Base-by-base conservation (phyloP, 1,140 invertebrate genomes). In the Phenacoccus solenopsis region DNA sequence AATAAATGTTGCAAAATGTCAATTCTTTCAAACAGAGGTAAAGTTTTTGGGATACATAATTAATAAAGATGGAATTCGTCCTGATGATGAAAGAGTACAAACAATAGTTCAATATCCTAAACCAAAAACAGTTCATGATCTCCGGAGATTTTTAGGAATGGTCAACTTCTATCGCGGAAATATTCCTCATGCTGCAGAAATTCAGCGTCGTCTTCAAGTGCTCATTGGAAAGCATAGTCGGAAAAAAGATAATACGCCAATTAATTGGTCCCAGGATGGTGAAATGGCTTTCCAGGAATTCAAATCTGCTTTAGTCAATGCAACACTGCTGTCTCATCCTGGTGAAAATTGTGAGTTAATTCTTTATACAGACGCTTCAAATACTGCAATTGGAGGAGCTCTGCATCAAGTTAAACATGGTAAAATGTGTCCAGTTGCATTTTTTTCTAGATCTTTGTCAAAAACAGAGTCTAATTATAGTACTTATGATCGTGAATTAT, bases 401-500 rank as follows among this genome's bases (percentile, higher is more conserved):
- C n/a, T 59, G 0, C 71, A 77, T 21, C 74, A 77, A 70, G 13
- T 28, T 3, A 38, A 28, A 13, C 56, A 71, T 16, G 30, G 67
- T 10, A 10, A 12, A 7, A 64, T 28, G 68, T 12, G 28, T 56
- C 72, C 72, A n/a, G 68, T 72, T 13, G 72, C 49, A 32, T 72
- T 73, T 68, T 73, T 72, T 56, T 72, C 72, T 0, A 25, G 28
- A 0, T 70, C 57, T 4, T 13, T 72, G 5, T 67, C 56, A 13
- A 13, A 16, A 12, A 2, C 70, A 0, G 30, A 72, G 59, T n/a
- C n/a, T 0, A 30, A 28, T 1, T 68, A 68, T 32, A 70, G 49
- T 27, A 73, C 77, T 0, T 80, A 78, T 67, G 77, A 81, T 72
- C 69, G 78, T 1, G 78, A 82, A 74, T 73, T 82, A 0, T 68